Evolutionary conservation across 2,797 vertebrate species (phyloP), one percentile per base, ranked within the genome.

Genomic region (Phoxinus dragarum): DNA sequence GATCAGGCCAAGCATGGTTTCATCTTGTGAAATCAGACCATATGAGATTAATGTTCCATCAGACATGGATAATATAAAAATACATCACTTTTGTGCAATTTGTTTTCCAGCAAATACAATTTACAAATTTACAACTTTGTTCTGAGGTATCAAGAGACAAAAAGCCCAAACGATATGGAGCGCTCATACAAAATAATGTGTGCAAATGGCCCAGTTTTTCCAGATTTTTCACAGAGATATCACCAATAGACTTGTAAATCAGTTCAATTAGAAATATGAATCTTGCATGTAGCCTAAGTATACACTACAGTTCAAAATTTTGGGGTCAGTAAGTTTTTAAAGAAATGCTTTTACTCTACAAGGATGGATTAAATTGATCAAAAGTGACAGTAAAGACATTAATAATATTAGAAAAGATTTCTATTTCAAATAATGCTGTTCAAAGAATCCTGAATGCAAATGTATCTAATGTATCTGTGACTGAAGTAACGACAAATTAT

Each of bases 1-100:
- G 40, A 84, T 71, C 59, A 83, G 79, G 61, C 72, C 74, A 80
- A 86, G 77, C 84, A 88, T 84, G 81, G 42, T 79, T 83, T 69
- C 44, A 68, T 82, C 34, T 73, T 54, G 59, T 85, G 85, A 75
- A 88, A 77, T 84, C 52, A 69, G 83, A 82, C 59, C 67, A 78
- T 16, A 64, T 68, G 16, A 81, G 78, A 86, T 86, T 11, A 84
- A 88, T 75, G 31, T 73, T 81, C 66, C 23, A 17, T 56, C 76
- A 82, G 52, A 79, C 77, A 59, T 52, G 76, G 31, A 83, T 68
- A 38, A 47, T 81, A 83, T 49, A 44, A 47, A 54, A 81, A 67
- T 36, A 81, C 64, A 68, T 69, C 4, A 23, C 11, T 80, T 80
- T n/a, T 36, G 27, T 67, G 56, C 36, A 36, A 14, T 67, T 40